Evolutionary conservation across 2,888 invertebrate species (phyloP), one percentile per base, ranked within the genome.

Genomic region (Epistrophe grossulariae): DNA sequence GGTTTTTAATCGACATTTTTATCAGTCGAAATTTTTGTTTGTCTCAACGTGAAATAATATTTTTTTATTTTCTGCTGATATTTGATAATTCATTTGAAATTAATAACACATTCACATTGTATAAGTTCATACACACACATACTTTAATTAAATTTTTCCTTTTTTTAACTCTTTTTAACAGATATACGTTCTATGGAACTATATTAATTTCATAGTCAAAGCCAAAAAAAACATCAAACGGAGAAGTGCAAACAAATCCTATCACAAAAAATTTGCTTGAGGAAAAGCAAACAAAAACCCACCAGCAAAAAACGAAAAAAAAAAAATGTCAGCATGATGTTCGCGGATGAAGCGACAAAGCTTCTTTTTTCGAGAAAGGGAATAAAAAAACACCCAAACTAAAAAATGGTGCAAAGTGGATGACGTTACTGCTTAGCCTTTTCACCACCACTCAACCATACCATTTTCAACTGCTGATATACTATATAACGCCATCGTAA

Each of bases 201-300:
- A 64, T 35, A 77, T 68, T 68, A 68, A 59, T 77, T 59, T 59
- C 38, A 43, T 59, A 66, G 57, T 77, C 77, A 76, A 68, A 77
- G 45, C 57, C 77, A 59, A 11, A 45, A 11, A 45, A 24, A 31
- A 19, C 52, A 28, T 76, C 60, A 62, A 19, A 52, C 15, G 9
- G 11, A 73, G n/a, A 62, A 73, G 19, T 60, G 72, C 55, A 57
- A 48, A 35, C n/a, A 35, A 64, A 66, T 76, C 66, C 43, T 76
- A 55, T 76, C 45, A 68, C 57, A 57, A 68, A 66, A 57, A 48
- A 48, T 35, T 31, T 35, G n/a, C 48, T 35, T 19, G 3, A 3
- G 31, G 31, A 50, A 45, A 48, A 50, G 17, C 48, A 66, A 31
- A 66, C 11, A 50, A 68, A 17, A 68, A 50, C 13, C 13, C 68